phyloP scores from a whole-genome alignment of 2,113 vertebrate species.

The Labrus mixtus region DNA sequence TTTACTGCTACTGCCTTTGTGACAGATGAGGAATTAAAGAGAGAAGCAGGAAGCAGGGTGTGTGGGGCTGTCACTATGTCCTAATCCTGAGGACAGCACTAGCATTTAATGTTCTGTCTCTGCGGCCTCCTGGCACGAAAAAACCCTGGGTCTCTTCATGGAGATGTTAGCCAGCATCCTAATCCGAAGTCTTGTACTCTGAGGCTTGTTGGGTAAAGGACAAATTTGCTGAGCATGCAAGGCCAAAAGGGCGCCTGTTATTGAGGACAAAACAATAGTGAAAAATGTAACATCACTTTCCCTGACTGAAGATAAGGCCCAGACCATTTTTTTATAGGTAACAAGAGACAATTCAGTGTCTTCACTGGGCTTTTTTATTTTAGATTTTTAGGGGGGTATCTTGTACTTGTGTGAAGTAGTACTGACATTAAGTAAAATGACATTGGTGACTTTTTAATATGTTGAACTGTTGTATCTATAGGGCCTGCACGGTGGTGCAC shows the following conservation, averaged over 20 bases:
- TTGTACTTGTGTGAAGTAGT: neutral
- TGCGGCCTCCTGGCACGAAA: slow-evolving; percentile 22
- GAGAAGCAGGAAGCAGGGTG: slow-evolving; percentile 6
- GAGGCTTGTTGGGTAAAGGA: slow-evolving; percentile 17
- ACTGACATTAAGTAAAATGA: neutral
- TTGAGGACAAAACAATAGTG: slow-evolving; percentile 7
- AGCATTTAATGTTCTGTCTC: slow-evolving; percentile 41
- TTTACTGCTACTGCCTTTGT: slow-evolving; percentile 50
- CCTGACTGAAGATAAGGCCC: neutral
- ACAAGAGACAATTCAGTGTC: neutral
- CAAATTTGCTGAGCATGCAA: slow-evolving; percentile 31
- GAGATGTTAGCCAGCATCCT: slow-evolving; percentile 43
- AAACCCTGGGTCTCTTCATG: slow-evolving; percentile 13
- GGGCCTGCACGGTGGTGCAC: no score
- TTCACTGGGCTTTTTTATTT: neutral
- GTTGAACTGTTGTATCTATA: no score
- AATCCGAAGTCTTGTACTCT: slow-evolving; percentile 39
- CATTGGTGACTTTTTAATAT: neutral
- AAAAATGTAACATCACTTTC: neutral
- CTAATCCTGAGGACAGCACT: slow-evolving; percentile 40
- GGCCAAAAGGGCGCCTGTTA: slow-evolving; percentile 27
- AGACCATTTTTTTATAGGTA: neutral
- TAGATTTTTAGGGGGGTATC: neutral
- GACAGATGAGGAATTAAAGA: slow-evolving; percentile 24
- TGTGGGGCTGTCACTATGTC: slow-evolving; percentile 12